Evolutionary conservation across 2,113 vertebrate species (phyloP), one percentile per base, ranked within the genome.

Genomic region (Diphyllodes magnificus): DNA sequence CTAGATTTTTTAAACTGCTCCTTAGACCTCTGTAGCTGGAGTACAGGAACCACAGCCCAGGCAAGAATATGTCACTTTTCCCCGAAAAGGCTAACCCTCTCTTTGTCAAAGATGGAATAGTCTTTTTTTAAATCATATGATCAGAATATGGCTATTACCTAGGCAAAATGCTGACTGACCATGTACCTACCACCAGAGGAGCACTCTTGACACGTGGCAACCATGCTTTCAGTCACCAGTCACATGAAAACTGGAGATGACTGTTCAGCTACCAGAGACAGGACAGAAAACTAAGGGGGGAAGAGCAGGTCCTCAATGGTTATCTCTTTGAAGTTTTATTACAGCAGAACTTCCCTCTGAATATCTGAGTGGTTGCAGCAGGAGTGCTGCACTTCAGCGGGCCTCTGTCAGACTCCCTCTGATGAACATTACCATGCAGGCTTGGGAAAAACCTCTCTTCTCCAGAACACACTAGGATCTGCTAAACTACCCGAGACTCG

Each of bases 261-360:
- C 85, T 82, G 49, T 45, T 91, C 87, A 60, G 40, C 75, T 82
- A 81, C 61, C 85, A 93, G 78, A 72, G 70, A 59, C 0, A 59
- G 66, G 35, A 69, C 50, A 86, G 60, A 94, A 91, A 88, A 70
- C 50, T 30, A 73, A 51, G 0, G 1, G 35, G 61, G 47, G 76
- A 93, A 94, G 69, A 95, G 53, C 40, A 76, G 49, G 81, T 89
- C 73, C 65, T 78, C 25, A 0, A 20, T 49, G 0, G 1, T 47
- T 83, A 82, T 71, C 91, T 91, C 91, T 97, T 92, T 89, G 81
- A 95, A 95, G 91, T 84, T 96, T 92, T 92, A 92, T 91, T 89
- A 85, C 37, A 79, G 73, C 73, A 92, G 83, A 89, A 54, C 73
- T 92, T 95, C 80, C 91, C 91, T 91, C 69, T 72, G 65, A 87